These are phyloP conservation scores for Chrysopilus asiliformis DNA, from an alignment of 2,888 invertebrate genomes.

Conservation along the genomic window DNA sequence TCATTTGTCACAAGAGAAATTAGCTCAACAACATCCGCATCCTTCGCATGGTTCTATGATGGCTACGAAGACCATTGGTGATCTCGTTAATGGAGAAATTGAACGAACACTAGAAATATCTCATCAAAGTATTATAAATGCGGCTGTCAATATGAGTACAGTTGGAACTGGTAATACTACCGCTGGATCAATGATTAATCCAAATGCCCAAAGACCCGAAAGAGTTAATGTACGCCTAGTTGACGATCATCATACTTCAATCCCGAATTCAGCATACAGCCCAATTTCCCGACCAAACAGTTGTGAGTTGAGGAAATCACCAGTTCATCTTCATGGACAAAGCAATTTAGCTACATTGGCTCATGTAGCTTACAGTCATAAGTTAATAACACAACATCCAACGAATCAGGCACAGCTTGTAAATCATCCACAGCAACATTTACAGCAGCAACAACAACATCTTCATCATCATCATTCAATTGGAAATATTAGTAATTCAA, in stretches of 20 bases:
- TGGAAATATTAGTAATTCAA: conserved; percentile 6
- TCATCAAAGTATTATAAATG: conserved; percentile 77
- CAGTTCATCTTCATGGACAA: conserved; percentile 15
- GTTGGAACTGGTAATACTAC: conserved; percentile 23
- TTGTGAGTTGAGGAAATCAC: conserved; percentile 32
- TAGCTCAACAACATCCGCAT: conserved; percentile 43
- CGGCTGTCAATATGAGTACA: conserved; percentile 77
- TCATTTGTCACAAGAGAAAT: conserved; percentile 75
- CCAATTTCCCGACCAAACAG: conserved; percentile 44
- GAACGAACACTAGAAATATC: conserved; percentile 79
- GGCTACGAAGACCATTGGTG: conserved; percentile 70
- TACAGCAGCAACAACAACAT: conserved; percentile 16
- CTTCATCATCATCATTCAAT: conserved; percentile 15
- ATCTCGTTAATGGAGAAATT: conserved; percentile 78
- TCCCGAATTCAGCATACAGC: conserved; percentile 23
- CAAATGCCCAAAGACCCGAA: conserved; percentile 44
- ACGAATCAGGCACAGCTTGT: no score
- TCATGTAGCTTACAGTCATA: conserved; percentile 34
- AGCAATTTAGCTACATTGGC: conserved; percentile 32
- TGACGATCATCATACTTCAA: conserved; percentile 18
- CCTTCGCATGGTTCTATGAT: conserved; percentile 28
- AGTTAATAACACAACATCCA: conserved; percentile 17
- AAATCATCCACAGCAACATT: conserved; percentile 20
- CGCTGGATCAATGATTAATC: conserved; percentile 42
- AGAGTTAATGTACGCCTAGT: conserved; percentile 41